Conservation (phyloP, 1,140 invertebrate species). For the Zaprionus vittiger region DNA sequence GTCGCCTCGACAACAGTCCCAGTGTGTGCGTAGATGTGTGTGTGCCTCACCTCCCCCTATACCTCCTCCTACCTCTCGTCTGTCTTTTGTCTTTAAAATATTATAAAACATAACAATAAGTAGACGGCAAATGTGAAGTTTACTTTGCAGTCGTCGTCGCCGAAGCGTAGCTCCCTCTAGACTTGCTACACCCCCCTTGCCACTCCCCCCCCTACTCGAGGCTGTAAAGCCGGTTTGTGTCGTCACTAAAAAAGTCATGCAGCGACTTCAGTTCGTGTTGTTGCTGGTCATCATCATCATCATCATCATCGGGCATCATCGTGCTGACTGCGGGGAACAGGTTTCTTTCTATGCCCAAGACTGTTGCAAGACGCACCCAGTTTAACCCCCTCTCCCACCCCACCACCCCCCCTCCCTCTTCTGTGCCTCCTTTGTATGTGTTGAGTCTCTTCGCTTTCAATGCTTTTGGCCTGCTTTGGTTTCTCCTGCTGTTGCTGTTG, state of each 20-base stretch:
- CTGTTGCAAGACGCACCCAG: conserved; percentile 76
- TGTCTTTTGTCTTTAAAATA: conserved; percentile 75
- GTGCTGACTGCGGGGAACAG: conserved; percentile 41
- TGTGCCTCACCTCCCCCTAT: not conserved
- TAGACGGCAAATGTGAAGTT: conserved; percentile 76
- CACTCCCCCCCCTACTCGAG: not conserved
- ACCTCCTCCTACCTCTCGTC: not conserved
- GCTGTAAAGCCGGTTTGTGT: conserved; percentile 75
- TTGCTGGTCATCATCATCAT: conserved; percentile 16
- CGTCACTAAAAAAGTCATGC: conserved; percentile 71
- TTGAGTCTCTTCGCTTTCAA: conserved; percentile 72
- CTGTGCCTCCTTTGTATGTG: conserved; percentile 8
- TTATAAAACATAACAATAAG: conserved; percentile 82
- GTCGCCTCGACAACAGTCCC: conserved; percentile 56
- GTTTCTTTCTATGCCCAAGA: conserved; percentile 55
- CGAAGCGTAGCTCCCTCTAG: conserved; percentile 7
- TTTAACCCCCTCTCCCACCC: conserved; percentile 19
- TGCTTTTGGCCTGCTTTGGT: conserved; percentile 62
- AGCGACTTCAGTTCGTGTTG: conserved; percentile 20
- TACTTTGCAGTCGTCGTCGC: conserved; percentile 45
- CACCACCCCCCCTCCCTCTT: not conserved
- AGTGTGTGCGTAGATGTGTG: conserved; percentile 32
- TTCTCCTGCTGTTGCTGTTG: conserved; percentile 18
- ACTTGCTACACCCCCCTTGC: not conserved
- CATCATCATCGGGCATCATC: conserved; percentile 30